Base-by-base conservation (phyloP, 2,888 invertebrate species). In the Aromia moschata region DNA sequence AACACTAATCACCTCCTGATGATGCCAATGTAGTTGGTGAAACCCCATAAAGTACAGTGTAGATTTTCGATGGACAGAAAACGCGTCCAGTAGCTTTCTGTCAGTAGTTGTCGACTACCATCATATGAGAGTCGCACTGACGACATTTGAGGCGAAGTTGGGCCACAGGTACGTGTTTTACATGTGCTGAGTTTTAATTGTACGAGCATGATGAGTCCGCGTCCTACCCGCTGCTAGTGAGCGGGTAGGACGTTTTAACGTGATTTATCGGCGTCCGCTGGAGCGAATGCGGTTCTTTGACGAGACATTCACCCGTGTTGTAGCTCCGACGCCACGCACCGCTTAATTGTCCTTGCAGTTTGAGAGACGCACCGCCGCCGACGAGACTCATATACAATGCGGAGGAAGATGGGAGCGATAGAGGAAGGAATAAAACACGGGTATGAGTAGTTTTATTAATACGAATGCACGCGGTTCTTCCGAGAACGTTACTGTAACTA, bases 161-260 rank as follows among this genome's bases (percentile, higher is more conserved):
- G 25, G 52, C 31, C 52, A 41, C 4, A 31, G 52, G 52, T 52
- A 52, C 52, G 52, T 52, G 52, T 72, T 73, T 72, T 70, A 72
- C 71, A 72, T 71, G 70, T 69, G 69, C 64, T 66, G 62, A 58
- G 57, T 69, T 71, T 74, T 72, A 74, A 73, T 73, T 74, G 72
- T 67, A 65, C 65, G 67, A 69, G 67, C 67, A 72, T 73, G 74
- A 72, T 72, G 68, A 67, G 64, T 62, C n/a, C n/a, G n/a, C n/a
- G n/a, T 47, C 53, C 31, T 54, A 59, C 59, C 60, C 44, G 49
- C 55, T 51, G 51, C 38, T 58, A 62, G 60, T 59, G 64, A 60
- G 61, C 64, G 56, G 64, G 60, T 60, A 58, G 49, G 64, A 70
- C 70, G 67, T 71, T 67, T 67, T 63, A 58, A 67, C 68, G 69